Conservation (phyloP, 1,140 invertebrate genomes). For the Drosophila nigromelanica region DNA sequence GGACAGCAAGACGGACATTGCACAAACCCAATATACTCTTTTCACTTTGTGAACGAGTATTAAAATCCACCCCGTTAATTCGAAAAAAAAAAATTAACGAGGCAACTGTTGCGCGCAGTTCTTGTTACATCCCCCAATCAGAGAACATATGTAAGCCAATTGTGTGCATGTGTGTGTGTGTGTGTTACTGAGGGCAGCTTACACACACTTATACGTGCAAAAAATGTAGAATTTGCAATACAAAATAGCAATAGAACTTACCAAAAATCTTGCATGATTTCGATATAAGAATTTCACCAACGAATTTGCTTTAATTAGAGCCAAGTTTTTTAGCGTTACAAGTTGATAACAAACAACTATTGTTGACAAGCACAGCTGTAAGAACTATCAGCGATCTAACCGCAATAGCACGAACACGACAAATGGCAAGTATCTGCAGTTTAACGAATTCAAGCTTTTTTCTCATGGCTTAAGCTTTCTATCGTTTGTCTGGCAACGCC, state of each 20-base stretch:
- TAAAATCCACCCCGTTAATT: constrained; percentile 53
- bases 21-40: too few species aligned
- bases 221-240: constrained; percentile 42
- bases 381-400: constrained; percentile 5
- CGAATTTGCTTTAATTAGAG: not conserved
- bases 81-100: constrained; percentile 45
- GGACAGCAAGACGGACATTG: too few species aligned
- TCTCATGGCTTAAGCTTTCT: constrained; percentile 44
- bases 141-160: constrained; percentile 27
- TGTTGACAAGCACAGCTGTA: constrained; percentile 59
- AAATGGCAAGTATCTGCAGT: constrained; percentile 49
- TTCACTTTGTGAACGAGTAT: not conserved
- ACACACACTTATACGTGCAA: constrained; percentile 15
- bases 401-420: constrained; percentile 21
- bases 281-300: constrained; percentile 5
- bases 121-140: constrained; percentile 30
- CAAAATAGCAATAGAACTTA: constrained; percentile 26
- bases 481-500: constrained; percentile 28
- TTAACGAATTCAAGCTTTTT: constrained; percentile 55
- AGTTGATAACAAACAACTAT: not conserved
- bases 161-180: constrained; percentile 5
- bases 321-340: not conserved
- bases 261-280: constrained; percentile 55
- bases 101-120: constrained; percentile 66
- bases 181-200: constrained; percentile 6